These are phyloP conservation scores for Lucifuga dentata DNA, from an alignment of 2,113 vertebrate species.

Conservation along the genomic window DNA sequence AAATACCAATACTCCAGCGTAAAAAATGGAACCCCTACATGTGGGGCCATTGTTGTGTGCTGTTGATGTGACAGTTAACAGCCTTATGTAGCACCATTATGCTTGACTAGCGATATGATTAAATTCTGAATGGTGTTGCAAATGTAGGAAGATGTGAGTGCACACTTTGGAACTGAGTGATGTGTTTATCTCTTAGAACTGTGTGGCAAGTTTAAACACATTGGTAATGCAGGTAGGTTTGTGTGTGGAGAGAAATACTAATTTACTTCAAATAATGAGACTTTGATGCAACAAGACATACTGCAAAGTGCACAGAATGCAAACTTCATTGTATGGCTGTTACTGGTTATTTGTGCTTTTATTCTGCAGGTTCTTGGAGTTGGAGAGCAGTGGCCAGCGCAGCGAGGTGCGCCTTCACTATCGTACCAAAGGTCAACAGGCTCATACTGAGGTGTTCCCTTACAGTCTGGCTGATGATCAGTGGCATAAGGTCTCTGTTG, in stretches of 20 bases:
- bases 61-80: conserved; percentile 57
- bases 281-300: conserved; percentile 5
- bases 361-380: conserved; percentile 89
- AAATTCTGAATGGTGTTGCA: conserved; percentile 37
- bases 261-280: conserved; percentile 1
- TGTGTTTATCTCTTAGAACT: conserved; percentile 8
- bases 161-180: conserved; percentile 30
- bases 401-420: conserved; percentile 97
- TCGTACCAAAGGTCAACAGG: conserved; percentile 87
- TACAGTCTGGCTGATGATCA: conserved; percentile 95
- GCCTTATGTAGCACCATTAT: conserved; percentile 20
- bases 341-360: neutral
- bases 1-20: conserved; percentile 67
- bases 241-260: conserved; percentile 4
- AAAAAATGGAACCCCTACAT: conserved; percentile 41
- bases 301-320: neutral
- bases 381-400: conserved; percentile 97
- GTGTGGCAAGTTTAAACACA: conserved; percentile 22
- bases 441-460: conserved; percentile 95
- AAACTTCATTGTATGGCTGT: neutral
- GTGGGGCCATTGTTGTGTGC: conserved; percentile 37
- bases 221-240: conserved; percentile 17
- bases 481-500: conserved; percentile 96
- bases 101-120: conserved; percentile 48
- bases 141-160: conserved; percentile 22